A percentile compares a stretch with the other conserved stretches of the same genome.
Evolutionary conservation across 2,888 invertebrate genomes (phyloP).

Genomic region (Rhamphomyia laevipes): DNA sequence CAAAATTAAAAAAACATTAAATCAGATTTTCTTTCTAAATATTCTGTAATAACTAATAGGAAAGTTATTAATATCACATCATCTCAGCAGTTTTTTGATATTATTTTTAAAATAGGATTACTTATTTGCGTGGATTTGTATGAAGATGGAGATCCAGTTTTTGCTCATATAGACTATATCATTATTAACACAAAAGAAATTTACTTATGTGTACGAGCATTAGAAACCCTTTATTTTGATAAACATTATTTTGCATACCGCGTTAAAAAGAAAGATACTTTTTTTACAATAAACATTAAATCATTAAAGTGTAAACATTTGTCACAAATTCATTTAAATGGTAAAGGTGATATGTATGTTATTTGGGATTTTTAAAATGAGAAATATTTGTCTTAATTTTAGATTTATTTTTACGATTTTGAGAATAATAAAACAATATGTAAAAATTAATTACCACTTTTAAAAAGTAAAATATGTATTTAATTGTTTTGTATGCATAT

Average conservation of each 20-base stretch:
- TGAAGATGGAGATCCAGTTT: constrained; percentile 3
- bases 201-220: constrained; percentile 1
- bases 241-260: background rate
- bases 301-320: no score
- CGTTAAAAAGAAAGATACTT: no score
- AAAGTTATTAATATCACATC: background rate
- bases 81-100: background rate
- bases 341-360: no score
- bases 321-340: no score
- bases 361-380: no score
- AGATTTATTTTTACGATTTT: no score
- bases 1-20: background rate
- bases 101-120: constrained; percentile 1
- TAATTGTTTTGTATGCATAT: no score
- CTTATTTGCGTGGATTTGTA: background rate
- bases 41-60: background rate
- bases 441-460: no score
- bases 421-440: no score
- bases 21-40: background rate
- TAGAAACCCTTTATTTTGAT: constrained; percentile 3
- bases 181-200: background rate
- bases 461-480: no score
- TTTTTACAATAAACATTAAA: no score
- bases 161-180: constrained; percentile 1
- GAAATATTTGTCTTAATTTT: no score